These are phyloP conservation scores for Crenuchus spilurus DNA, from an alignment of 2,797 vertebrate species.

Conservation along the genomic window DNA sequence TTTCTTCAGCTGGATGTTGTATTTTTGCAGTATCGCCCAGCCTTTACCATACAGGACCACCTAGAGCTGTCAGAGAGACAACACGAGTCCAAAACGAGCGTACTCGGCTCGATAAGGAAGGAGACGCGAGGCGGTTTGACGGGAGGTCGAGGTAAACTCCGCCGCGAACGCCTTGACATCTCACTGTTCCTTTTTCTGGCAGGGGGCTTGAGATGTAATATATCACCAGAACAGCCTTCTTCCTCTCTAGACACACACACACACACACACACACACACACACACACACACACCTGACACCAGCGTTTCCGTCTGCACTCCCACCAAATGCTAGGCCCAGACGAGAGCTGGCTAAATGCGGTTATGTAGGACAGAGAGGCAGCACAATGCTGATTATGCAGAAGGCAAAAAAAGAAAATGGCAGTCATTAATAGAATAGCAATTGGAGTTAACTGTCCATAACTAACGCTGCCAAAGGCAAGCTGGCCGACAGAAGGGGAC, in stretches of 20 bases:
- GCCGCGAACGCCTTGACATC: slow-evolving; percentile 42
- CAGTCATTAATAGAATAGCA: slow-evolving; percentile 84
- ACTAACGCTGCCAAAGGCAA: slow-evolving; percentile 84
- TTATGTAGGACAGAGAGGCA: slow-evolving; percentile 63
- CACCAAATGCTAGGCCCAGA: slow-evolving; percentile 49
- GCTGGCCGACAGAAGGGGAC: slow-evolving; percentile 76
- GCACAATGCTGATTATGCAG: slow-evolving; percentile 82
- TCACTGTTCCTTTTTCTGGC: slow-evolving; percentile 42
- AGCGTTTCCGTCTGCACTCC: slow-evolving; percentile 39
- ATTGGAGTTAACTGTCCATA: slow-evolving; percentile 86
- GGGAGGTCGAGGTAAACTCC: slow-evolving; percentile 47
- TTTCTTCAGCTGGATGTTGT: too few species aligned
- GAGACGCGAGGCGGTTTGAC: slow-evolving; percentile 17
- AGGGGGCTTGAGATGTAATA: slow-evolving; percentile 52
- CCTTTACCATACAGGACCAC: not conserved
- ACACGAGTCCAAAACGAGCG: not conserved
- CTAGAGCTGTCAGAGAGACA: not conserved
- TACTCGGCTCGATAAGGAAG: not conserved
- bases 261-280: slow-evolving; percentile 12
- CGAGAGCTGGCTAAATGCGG: slow-evolving; percentile 43
- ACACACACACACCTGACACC: slow-evolving; percentile 40
- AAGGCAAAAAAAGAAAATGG: slow-evolving; percentile 79
- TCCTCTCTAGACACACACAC: slow-evolving; percentile 32
- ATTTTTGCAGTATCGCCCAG: not conserved
- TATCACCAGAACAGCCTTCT: slow-evolving; percentile 43